Evolutionary conservation across 2,113 vertebrate species (phyloP).

Genomic region (Leptodactylus fuscus): DNA sequence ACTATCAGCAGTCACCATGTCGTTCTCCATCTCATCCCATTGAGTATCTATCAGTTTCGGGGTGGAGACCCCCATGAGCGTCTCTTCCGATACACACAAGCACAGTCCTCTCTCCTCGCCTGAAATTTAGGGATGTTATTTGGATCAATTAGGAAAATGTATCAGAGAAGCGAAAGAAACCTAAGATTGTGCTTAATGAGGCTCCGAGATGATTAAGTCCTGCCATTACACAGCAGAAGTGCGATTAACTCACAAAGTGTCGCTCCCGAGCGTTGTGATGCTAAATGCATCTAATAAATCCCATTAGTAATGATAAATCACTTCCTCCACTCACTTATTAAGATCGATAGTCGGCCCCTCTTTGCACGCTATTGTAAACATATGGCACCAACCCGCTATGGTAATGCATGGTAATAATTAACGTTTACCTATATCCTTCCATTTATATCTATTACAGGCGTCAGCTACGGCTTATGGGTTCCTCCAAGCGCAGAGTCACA

Average conservation of each 20-base stretch:
- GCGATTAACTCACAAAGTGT: not conserved
- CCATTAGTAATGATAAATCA: slow-evolving; percentile 26
- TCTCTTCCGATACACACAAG: too few species aligned
- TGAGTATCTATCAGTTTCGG: too few species aligned
- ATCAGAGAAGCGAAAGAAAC: not conserved
- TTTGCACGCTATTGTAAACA: not conserved
- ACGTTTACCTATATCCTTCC: not conserved
- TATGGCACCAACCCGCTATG: slow-evolving; percentile 33
- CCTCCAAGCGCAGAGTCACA: not conserved
- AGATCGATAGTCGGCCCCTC: slow-evolving; percentile 2
- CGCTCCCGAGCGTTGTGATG: not conserved
- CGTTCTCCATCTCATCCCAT: too few species aligned
- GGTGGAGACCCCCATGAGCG: too few species aligned
- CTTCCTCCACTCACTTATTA: slow-evolving; percentile 12
- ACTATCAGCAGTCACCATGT: too few species aligned
- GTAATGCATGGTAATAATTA: not conserved
- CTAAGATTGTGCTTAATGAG: not conserved
- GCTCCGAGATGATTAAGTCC: not conserved
- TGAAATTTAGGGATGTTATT: not conserved
- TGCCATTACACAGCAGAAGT: not conserved
- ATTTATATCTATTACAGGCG: not conserved
- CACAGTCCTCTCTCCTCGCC: too few species aligned
- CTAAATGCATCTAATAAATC: not conserved
- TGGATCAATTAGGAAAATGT: not conserved
- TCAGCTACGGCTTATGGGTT: not conserved